A percentile compares a stretch with the other conserved stretches of the same genome.
These are phyloP conservation scores for Vultur gryphus DNA, from an alignment of 2,797 vertebrate genomes.

Conservation along the genomic window DNA sequence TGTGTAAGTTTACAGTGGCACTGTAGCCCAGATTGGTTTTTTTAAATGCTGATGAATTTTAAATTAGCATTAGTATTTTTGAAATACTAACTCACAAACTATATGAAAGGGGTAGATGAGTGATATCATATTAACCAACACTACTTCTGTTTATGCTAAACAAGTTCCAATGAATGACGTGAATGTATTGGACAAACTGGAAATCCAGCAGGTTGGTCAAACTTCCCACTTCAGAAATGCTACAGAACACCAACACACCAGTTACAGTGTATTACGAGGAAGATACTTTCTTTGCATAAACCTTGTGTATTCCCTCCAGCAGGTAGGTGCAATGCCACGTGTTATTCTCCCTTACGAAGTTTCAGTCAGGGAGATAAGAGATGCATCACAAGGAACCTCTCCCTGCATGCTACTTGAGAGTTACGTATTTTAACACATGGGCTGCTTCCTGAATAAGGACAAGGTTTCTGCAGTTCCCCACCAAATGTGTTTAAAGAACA, in stretches of 20 bases:
- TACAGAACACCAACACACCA: not conserved
- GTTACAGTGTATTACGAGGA: rapidly evolving
- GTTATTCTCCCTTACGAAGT: not conserved
- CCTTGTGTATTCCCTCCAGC: not conserved
- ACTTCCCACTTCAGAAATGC: not conserved
- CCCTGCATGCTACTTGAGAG: rapidly evolving
- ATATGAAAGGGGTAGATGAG: not conserved
- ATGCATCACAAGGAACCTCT: not conserved
- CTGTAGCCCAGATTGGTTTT: not conserved
- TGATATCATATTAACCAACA: not conserved
- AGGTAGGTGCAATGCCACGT: rapidly evolving
- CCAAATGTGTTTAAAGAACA: not conserved
- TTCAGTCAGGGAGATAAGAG: not conserved
- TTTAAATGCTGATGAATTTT: not conserved
- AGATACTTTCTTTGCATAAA: not conserved
- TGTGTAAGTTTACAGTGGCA: not conserved
- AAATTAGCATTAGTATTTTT: not conserved
- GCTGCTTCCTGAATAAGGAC: not conserved
- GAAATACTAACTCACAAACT: not conserved
- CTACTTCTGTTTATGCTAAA: not conserved
- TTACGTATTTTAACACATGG: not conserved
- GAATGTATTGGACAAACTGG: not conserved
- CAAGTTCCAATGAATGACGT: not conserved
- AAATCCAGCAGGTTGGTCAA: not conserved
- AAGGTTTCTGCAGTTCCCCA: not conserved